Evolutionary conservation across 2,113 vertebrate species (phyloP), one percentile per base, ranked within the genome.

Genomic region (Raphicerus campestris): DNA sequence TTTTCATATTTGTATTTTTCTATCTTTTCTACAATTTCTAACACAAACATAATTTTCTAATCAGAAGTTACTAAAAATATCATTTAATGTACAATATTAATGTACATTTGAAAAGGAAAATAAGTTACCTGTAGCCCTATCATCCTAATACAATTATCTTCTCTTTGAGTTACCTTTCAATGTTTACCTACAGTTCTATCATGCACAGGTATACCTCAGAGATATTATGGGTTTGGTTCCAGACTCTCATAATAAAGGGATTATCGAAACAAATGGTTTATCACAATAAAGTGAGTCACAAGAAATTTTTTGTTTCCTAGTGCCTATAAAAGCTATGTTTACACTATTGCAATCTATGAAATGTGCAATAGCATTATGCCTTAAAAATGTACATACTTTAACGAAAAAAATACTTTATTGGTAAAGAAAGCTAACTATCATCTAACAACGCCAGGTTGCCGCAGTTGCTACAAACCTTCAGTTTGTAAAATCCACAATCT

Each of bases 101-200:
- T 17, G 15, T 58, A 56, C 24, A 49, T 87, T 89, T 83, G 22
- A 87, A 89, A 91, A 81, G 84, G 56, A 89, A 96, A 97, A 89
- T 77, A 83, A 84, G 84, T 60, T 17, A 53, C 26, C 24, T 49
- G 42, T 17, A 56, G 49, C 24, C 26, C 24, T 61, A 49, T 6
- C 7, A 60, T 2, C 20, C 39, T 26, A 55, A 51, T 49, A 42
- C 30, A 61, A 55, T 87, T 17, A 66, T 77, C 56, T 56, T 78
- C 81, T 87, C n/a, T 70, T 63, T 28, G 77, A 49, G 7, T 32
- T 83, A 51, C 17, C 75, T 66, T 96, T 81, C 17, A 45, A 2
- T 55, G 22, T 56, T 86, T 77, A 84, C 11, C 47, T 26, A 75
- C 3, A 49, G 39, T 83, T 90, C 45, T 70, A 45, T 56, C 49